phyloP scores from a whole-genome alignment of 2,888 invertebrate species.

The Epinotia nisella region DNA sequence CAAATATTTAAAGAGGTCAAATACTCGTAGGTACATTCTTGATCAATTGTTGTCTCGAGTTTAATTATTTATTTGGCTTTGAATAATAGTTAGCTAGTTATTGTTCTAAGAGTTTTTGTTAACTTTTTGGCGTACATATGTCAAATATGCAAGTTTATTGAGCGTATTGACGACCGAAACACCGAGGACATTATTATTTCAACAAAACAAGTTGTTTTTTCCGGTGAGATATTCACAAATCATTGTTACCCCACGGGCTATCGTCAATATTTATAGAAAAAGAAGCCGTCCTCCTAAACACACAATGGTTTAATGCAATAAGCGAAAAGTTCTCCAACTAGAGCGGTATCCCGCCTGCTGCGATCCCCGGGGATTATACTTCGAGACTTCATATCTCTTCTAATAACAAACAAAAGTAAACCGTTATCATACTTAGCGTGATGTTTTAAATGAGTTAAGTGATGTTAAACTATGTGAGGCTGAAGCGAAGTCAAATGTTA shows the following conservation, averaged over 20 bases:
- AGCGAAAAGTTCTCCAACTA: constrained; percentile 26
- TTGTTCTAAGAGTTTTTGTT: too few species aligned
- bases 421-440: constrained; percentile 17
- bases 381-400: constrained; percentile 32
- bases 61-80: too few species aligned
- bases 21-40: too few species aligned
- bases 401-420: constrained; percentile 38
- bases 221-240: not conserved
- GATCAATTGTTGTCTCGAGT: too few species aligned
- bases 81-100: too few species aligned
- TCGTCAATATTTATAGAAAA: constrained; percentile 9
- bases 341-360: not conserved
- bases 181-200: too few species aligned
- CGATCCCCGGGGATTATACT: constrained; percentile 37
- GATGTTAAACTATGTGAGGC: not conserved
- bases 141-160: too few species aligned
- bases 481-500: not conserved
- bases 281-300: constrained; percentile 17
- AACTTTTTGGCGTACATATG: too few species aligned
- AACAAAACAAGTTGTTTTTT: not conserved
- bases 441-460: not conserved
- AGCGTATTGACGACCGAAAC: too few species aligned
- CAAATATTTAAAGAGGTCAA: too few species aligned
- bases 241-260: not conserved
- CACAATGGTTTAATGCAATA: constrained; percentile 37